phyloP scores from a whole-genome alignment of 2,797 vertebrate species.

The Eulemur coronatus region DNA sequence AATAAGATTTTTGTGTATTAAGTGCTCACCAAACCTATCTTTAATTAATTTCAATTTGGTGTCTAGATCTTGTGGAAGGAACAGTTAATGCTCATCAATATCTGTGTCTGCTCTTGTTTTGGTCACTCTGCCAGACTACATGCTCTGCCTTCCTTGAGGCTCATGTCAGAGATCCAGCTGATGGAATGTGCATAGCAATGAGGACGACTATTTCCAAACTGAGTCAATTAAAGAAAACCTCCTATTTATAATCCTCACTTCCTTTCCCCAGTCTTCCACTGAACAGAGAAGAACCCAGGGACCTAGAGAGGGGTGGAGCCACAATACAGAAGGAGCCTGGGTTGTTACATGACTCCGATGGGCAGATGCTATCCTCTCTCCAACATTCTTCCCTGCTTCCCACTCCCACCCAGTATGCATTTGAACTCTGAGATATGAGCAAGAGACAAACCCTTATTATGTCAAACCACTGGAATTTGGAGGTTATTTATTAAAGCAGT shows the following conservation, averaged over 20 bases:
- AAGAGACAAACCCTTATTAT: not conserved
- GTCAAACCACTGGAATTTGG: not conserved
- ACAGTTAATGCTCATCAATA: not conserved
- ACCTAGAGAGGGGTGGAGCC: not conserved
- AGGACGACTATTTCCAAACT: not conserved
- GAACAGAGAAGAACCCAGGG: not conserved
- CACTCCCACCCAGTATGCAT: not conserved
- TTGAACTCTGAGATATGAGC: not conserved
- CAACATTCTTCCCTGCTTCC: not conserved
- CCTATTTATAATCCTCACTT: not conserved
- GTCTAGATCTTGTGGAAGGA: not conserved
- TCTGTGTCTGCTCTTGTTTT: not conserved
- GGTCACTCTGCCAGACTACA: not conserved
- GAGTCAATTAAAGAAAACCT: not conserved
- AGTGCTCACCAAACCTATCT: not conserved
- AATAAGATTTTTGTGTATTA: not conserved
- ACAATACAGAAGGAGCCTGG: not conserved
- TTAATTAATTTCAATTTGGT: not conserved
- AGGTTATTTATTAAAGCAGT: conserved; percentile 38
- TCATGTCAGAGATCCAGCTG: not conserved
- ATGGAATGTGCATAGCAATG: not conserved
- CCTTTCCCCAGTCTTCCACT: not conserved
- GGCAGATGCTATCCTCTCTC: not conserved
- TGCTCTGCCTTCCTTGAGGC: not conserved
- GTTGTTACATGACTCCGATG: not conserved